Percentiles rank a stretch among this genome's conserved stretches.
Conservation (phyloP, 2,113 vertebrate species). For the Stictonetta naevosa region DNA sequence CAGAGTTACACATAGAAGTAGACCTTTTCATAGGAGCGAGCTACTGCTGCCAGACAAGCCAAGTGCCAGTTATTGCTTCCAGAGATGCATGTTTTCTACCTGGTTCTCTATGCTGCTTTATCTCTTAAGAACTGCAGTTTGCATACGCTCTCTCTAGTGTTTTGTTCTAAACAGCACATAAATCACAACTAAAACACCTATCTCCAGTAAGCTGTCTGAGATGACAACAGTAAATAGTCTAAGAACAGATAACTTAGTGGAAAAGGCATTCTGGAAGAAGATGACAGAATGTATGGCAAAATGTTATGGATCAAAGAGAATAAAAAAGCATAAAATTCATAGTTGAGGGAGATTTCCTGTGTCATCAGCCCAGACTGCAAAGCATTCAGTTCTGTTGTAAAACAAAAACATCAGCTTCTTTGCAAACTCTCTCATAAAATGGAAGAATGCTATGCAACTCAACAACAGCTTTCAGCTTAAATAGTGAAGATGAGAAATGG, state of each 20-base stretch:
- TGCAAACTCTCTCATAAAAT: not conserved
- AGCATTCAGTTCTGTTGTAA: not conserved
- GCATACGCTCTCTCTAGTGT: not conserved
- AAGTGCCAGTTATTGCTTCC: not conserved
- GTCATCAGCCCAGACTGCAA: not conserved
- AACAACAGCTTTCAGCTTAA: not conserved
- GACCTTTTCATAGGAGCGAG: not conserved
- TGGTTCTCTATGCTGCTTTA: not conserved
- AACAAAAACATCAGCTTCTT: not conserved
- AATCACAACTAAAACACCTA: not conserved
- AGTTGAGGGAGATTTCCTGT: not conserved
- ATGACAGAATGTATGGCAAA: not conserved
- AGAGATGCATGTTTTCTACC: not conserved
- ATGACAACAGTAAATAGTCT: not conserved
- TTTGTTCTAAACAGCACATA: not conserved
- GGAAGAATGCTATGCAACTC: not conserved
- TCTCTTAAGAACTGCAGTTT: not conserved
- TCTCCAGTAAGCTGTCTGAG: not conserved
- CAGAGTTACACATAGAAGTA: not conserved
- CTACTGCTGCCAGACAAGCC: not conserved
- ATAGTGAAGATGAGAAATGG: not conserved
- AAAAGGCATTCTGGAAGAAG: conserved; percentile 19
- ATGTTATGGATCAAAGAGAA: not conserved
- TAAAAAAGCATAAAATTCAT: not conserved
- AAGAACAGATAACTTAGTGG: not conserved